Evolutionary conservation across 1,140 invertebrate species (phyloP), one percentile per base, ranked within the genome.

Genomic region (Bombus confusus): DNA sequence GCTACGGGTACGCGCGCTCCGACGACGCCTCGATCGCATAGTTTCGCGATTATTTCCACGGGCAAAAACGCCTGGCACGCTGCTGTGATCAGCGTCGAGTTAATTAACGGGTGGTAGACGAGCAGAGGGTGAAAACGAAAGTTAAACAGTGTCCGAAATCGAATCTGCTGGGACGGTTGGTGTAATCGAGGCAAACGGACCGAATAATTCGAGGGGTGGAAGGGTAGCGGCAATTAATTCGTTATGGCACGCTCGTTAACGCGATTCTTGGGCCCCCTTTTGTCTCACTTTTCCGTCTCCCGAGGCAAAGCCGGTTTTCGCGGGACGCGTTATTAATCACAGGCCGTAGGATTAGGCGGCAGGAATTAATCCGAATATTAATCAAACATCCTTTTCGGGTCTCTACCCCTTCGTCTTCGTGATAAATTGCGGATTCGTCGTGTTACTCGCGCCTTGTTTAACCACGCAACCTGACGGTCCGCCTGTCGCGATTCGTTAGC

Each of bases 291-390:
- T 73, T 41, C 37, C n/a, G 52, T 59, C 41, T 64, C 47, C 71
- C 34, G n/a, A 39, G 18, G 77, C 52, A 22, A 34, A n/a, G 8
- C 59, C 41, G 57, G 47, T 69, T 83, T 37, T 34, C 71, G 37
- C 22, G 25, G 31, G 25, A 28, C 68, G 39, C 41, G 37, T 64
- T 77, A 86, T 88, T 88, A 86, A 90, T 90, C 82, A 86, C 47
- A 18, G 31, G 18, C n/a, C 41, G 12, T 18, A n/a, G 78, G 85
- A 89, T 89, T 91, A 88, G 79, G 57, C 66, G 75, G 59, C 71
- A 77, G 59, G 75, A 87, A 90, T 91, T 91, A 91, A 91, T 91
- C 87, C 85, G 74, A 78, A 83, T 90, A 90, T 92, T 92, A 92
- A 92, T 92, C 87, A 89, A 87, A 87, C 82, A 90, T 66, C 66